Conservation (phyloP, 2,888 invertebrate genomes). For the Halictus ligatus region DNA sequence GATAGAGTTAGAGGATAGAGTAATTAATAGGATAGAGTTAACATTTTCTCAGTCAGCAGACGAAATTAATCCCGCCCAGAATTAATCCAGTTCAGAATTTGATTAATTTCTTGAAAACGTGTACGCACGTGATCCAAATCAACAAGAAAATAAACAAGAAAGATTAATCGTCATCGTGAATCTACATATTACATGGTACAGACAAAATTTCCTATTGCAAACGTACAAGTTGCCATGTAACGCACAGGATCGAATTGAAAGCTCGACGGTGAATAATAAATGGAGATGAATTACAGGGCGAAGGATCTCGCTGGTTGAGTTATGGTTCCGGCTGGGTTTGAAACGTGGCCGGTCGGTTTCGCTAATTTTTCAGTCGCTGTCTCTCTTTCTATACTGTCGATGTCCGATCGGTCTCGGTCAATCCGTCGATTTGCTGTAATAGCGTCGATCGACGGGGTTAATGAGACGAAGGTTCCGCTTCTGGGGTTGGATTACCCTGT, state of each 20-base stretch:
- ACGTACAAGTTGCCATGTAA: constrained; percentile 8
- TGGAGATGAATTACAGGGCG: constrained; percentile 78
- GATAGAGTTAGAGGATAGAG: too few relatives aligned
- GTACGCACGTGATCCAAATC: too few relatives aligned
- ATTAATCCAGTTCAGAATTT: too few relatives aligned
- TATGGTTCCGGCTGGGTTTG: constrained; percentile 64
- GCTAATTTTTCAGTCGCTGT: constrained; percentile 72
- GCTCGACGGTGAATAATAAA: constrained; percentile 77
- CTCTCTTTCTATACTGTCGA: background rate
- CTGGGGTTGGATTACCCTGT: constrained; percentile 21
- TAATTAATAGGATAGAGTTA: too few relatives aligned
- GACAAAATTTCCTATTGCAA: background rate
- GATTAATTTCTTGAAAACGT: too few relatives aligned
- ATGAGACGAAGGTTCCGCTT: constrained; percentile 41
- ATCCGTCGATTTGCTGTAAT: constrained; percentile 6
- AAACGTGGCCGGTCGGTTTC: constrained; percentile 56
- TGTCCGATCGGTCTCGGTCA: background rate
- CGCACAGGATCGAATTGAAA: constrained; percentile 70
- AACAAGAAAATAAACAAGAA: too few relatives aligned
- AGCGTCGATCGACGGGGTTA: constrained; percentile 36
- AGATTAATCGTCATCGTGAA: too few relatives aligned
- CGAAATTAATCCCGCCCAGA: too few relatives aligned
- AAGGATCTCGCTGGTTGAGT: constrained; percentile 64
- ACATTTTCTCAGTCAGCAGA: background rate
- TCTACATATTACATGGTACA: too few relatives aligned